phyloP scores from a whole-genome alignment of 2,888 invertebrate species.

The Allolobophora icterica region DNA sequence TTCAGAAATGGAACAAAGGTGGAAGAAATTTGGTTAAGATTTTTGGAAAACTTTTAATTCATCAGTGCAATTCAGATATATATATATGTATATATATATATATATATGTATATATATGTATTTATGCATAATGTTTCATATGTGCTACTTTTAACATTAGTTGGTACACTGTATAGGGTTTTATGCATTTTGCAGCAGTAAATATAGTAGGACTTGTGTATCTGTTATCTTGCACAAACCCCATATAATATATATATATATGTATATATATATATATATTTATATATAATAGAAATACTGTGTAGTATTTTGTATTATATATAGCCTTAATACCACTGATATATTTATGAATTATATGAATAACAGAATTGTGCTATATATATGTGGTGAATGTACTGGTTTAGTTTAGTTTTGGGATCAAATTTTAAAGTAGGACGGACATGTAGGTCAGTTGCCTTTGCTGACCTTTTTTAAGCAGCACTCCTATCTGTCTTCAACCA shows the following conservation, averaged over 20 bases:
- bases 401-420: background rate
- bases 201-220: background rate
- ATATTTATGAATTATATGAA: background rate
- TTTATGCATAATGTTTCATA: background rate
- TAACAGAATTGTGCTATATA: background rate
- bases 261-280: too few relatives aligned
- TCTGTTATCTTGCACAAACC: background rate
- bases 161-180: background rate
- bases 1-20: too few relatives aligned
- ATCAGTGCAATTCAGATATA: background rate
- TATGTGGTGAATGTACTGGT: background rate
- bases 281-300: background rate
- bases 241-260: too few relatives aligned
- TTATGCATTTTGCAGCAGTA: background rate
- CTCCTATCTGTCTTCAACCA: too few relatives aligned
- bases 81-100: background rate
- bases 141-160: background rate
- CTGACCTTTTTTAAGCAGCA: too few relatives aligned
- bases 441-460: background rate
- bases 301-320: background rate
- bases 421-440: background rate
- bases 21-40: too few relatives aligned
- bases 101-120: background rate
- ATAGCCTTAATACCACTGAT: background rate
- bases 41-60: background rate